phyloP scores from a whole-genome alignment of 2,888 invertebrate species.

The Saturnia pavonia region DNA sequence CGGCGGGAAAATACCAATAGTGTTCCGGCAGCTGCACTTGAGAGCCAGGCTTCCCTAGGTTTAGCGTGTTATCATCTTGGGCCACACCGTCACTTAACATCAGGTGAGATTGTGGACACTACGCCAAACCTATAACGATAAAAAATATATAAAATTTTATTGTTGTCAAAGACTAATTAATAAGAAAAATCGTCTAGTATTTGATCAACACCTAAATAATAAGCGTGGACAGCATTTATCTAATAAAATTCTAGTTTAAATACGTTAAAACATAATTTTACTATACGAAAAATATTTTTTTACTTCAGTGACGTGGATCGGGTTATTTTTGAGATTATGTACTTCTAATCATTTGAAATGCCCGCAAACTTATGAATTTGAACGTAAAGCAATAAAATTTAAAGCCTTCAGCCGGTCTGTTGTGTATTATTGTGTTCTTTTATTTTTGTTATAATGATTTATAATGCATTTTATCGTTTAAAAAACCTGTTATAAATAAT shows the following conservation, averaged over 20 bases:
- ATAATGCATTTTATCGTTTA: constrained; percentile 3
- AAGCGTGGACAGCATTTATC: background rate
- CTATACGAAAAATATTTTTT: background rate
- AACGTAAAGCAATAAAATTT: constrained; percentile 67
- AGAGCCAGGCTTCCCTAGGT: too few relatives aligned
- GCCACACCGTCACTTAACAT: too few relatives aligned
- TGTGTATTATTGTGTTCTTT: constrained; percentile 28
- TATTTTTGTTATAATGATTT: constrained; percentile 24
- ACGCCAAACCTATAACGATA: too few relatives aligned
- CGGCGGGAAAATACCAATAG: too few relatives aligned
- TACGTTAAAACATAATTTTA: background rate
- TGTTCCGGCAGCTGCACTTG: too few relatives aligned
- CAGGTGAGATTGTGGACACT: too few relatives aligned
- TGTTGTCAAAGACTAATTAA: background rate
- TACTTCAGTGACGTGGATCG: background rate
- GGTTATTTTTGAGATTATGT: background rate
- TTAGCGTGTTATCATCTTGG: too few relatives aligned
- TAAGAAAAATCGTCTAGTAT: background rate
- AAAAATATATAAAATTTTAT: too few relatives aligned
- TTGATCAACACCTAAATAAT: background rate
- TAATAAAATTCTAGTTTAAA: background rate
- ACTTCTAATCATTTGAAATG: constrained; percentile 2
- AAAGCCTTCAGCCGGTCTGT: constrained; percentile 68
- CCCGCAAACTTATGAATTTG: constrained; percentile 29
- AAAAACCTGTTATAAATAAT: constrained; percentile 1